phyloP scores from a whole-genome alignment of 2,888 invertebrate species.

The Octonoba sinensis region DNA sequence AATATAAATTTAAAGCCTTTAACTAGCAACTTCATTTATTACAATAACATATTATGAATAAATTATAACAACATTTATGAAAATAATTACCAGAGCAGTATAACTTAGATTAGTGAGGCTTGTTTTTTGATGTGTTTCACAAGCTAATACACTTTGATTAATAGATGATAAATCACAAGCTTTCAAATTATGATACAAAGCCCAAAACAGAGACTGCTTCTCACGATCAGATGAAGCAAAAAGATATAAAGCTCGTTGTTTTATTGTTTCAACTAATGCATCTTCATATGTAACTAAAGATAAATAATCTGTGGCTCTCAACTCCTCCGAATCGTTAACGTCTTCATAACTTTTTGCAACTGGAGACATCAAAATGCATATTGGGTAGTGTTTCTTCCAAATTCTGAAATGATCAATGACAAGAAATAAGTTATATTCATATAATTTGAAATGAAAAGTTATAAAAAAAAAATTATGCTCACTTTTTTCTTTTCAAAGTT shows the following conservation, averaged over 20 bases:
- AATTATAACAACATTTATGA: too few species aligned
- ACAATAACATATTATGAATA: too few species aligned
- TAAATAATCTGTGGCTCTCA: conserved; percentile 13
- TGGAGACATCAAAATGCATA: conserved; percentile 77
- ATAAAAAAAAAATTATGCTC: background rate
- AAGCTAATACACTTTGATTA: background rate
- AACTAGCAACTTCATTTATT: too few species aligned
- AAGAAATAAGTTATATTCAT: background rate
- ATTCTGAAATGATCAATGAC: conserved; percentile 32
- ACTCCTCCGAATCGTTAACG: background rate
- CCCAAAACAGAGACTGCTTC: conserved; percentile 88
- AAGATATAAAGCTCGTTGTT: conserved; percentile 73
- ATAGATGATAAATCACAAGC: conserved; percentile 2
- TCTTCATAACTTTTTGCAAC: background rate
- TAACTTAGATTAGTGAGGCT: conserved; percentile 29
- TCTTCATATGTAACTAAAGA: conserved; percentile 22
- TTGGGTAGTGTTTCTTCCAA: conserved; percentile 95
- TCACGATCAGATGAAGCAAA: conserved; percentile 87
- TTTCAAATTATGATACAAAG: conserved; percentile 67
- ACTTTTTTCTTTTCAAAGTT: conserved; percentile 35
- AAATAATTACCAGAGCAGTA: conserved; percentile 37
- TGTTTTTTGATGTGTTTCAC: conserved; percentile 10
- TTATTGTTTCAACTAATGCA: conserved; percentile 9
- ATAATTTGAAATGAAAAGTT: background rate
- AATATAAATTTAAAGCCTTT: too few species aligned